Base-by-base conservation (phyloP, 2,888 invertebrate species). In the Zeuzera pyrina region DNA sequence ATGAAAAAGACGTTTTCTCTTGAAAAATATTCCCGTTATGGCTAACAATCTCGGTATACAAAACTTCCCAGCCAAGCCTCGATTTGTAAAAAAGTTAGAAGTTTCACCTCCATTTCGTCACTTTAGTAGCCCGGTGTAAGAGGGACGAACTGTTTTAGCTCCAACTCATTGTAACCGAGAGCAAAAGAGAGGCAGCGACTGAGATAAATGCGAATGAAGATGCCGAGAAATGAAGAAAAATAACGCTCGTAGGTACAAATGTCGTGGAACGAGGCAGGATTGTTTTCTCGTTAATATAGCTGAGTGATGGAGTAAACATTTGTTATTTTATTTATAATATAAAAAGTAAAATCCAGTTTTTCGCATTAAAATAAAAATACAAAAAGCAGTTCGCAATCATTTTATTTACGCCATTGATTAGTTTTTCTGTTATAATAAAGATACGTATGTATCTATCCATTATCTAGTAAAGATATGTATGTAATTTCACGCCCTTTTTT, bases 151-250 rank as follows among this genome's bases (percentile, higher is more conserved):
- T 15, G 24, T 13, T 10, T 10, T 15, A 27, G 30, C n/a, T 38
- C 38, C 36, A 38, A 37, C 35, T 31, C 25, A 12, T 19, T 23
- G 11, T 15, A 29, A 32, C 33, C 31, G 26, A 30, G 44, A 30
- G 39, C 29, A 36, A 54, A 39, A 50, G 47, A 36, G 50, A 52
- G 24, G 40, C 43, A 21, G 33, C 35, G 40, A 43, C 41, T 40
- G 47, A 52, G 48, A 56, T 57, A 59, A 66, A 66, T 54, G 55
- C 38, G 49, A 53, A 47, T 42, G 42, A 48, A 53, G 52, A 57
- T 52, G 49, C 47, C 47, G 41, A 42, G 50, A 42, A 65, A 67
- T 63, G 58, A 61, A 61, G 65, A 62, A 62, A 64, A 58, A 60
- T 64, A 51, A 52, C 49, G 42, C 48, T 40, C 33, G 30, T 31